Base-by-base conservation (phyloP, 2,113 vertebrate species). In the Ariopsis seemanni region DNA sequence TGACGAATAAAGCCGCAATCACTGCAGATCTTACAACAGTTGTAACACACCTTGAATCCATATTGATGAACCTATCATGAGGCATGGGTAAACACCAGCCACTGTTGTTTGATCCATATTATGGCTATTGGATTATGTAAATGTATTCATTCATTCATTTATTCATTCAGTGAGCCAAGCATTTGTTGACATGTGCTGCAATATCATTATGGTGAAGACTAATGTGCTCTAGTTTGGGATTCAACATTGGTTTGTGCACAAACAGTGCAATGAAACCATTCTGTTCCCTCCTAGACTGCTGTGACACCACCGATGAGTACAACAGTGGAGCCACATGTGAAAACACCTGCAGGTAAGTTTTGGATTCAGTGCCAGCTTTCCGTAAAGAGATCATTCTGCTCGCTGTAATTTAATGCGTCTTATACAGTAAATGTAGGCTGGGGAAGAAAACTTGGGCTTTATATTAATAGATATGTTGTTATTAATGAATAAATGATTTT, bases 251-350 rank as follows among this genome's bases (percentile, higher is more conserved):
- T 85, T 69, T 58, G 63, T 69, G 27, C 22, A 25, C 30, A 63
- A n/a, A 74, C 11, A 0, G 7, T 62, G 1, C n/a, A 30, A 53
- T 63, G 9, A 27, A 63, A 77, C 20, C 5, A 27, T 42, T 62
- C 1, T 82, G 9, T 88, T 86, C 48, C 48, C 80, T 7, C 78
- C 18, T 90, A 98, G 97, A 98, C 87, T 98, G 97, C 95, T 98
- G 97, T 53, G 97, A 98, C 25, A 96, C 96, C 27, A 97, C 96
- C 0, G 97, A 98, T 22, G 97, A 98, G 74, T 98, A 97, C 93
- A 98, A 98, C 94, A 98, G 97, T 0, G 97, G 97, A 3, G 92
- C 91, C 8, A 8, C 93, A 17, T 98, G 97, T 90, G 95, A 97
- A 90, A 98, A 98, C 88, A 97, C 96, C 6, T 98, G 97, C 97